These are phyloP conservation scores for Drosophila rufa DNA, from an alignment of 1,140 invertebrate species.

Conservation along the genomic window DNA sequence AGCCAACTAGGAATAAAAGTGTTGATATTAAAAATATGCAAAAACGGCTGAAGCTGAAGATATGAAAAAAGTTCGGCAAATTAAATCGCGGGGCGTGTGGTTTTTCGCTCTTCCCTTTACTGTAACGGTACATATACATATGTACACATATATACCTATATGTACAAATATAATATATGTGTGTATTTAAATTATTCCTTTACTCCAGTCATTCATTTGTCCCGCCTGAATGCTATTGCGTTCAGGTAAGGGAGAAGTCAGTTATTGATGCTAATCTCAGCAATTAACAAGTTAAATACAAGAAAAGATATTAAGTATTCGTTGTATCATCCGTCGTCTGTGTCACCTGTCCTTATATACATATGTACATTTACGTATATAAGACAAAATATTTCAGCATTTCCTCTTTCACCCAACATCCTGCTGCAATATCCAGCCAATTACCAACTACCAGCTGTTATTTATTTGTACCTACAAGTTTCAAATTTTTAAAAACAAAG, in stretches of 20 bases:
- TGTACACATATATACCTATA: background rate
- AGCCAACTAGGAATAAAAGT: constrained; percentile 66
- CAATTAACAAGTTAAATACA: background rate
- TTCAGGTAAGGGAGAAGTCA: background rate
- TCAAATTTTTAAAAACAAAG: too few relatives aligned
- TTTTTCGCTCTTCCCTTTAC: constrained; percentile 10
- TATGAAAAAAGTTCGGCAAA: constrained; percentile 60
- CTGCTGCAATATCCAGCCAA: constrained; percentile 15
- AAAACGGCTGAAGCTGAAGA: constrained; percentile 39
- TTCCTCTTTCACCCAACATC: constrained; percentile 5
- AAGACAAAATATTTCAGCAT: background rate
- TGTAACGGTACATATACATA: background rate
- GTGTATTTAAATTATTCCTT: background rate
- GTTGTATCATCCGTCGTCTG: background rate
- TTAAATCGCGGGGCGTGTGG: constrained; percentile 61
- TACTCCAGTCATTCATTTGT: background rate
- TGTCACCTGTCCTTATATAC: constrained; percentile 29
- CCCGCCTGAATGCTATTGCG: too few relatives aligned
- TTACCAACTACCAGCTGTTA: background rate
- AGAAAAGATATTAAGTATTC: background rate
- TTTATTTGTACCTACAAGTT: background rate
- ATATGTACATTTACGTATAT: background rate
- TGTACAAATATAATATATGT: constrained; percentile 1
- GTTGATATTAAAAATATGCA: constrained; percentile 78
- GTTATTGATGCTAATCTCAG: background rate